phyloP scores from a whole-genome alignment of 2,113 vertebrate genomes.

The Saguinus midas region DNA sequence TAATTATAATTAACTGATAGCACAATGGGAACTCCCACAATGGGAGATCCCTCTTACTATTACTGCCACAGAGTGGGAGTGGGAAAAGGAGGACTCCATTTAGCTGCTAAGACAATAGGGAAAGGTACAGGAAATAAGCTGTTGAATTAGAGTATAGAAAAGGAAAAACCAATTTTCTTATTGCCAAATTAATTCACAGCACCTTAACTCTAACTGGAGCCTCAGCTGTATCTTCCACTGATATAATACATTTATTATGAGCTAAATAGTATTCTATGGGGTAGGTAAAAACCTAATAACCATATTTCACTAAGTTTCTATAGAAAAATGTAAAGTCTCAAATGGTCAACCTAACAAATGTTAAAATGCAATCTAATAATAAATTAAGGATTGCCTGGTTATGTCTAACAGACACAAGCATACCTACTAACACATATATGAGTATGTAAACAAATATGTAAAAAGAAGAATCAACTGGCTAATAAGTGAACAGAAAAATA shows the following conservation, averaged over 20 bases:
- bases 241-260: slow-evolving; percentile 25
- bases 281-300: not conserved
- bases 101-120: slow-evolving; percentile 39
- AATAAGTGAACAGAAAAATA: slow-evolving; percentile 30
- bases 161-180: not conserved
- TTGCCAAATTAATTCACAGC: slow-evolving; percentile 37
- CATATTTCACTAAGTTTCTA: slow-evolving; percentile 13
- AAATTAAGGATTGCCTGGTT: slow-evolving; percentile 41
- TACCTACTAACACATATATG: slow-evolving; percentile 11
- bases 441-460: slow-evolving; percentile 24
- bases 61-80: not conserved
- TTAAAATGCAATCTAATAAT: slow-evolving; percentile 14
- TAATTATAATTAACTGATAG: slow-evolving; percentile 44
- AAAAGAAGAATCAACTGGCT: slow-evolving; percentile 24
- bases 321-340: slow-evolving; percentile 46
- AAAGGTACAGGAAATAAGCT: slow-evolving; percentile 49
- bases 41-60: slow-evolving; percentile 15
- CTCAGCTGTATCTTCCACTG: not conserved
- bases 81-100: slow-evolving; percentile 15
- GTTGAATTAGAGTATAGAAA: slow-evolving; percentile 33
- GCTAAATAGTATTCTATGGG: not conserved
- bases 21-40: slow-evolving; percentile 4
- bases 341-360: slow-evolving; percentile 16
- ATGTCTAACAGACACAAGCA: not conserved
- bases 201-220: slow-evolving; percentile 6